Evolutionary conservation across 2,888 invertebrate genomes (phyloP).

Genomic region (Sinopyrophorus schimmeli): DNA sequence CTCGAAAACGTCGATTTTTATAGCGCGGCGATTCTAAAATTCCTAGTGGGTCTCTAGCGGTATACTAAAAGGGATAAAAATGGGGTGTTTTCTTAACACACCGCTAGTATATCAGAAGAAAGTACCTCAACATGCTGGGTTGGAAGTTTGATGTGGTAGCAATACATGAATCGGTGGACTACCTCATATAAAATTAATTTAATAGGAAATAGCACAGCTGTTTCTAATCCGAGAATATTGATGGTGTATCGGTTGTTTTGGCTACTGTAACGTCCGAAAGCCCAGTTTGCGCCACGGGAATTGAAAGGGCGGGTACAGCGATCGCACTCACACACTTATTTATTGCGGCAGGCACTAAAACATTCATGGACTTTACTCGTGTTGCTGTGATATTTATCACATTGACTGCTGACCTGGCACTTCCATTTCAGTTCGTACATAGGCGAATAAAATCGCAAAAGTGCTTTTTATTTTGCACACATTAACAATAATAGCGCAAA

Average conservation of each 20-base stretch:
- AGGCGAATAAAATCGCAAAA: conserved; percentile 11
- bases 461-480: too few species aligned
- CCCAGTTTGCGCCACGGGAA: conserved; percentile 32
- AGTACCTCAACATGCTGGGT: conserved; percentile 16
- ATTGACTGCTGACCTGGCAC: conserved; percentile 27
- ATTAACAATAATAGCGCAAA: too few species aligned
- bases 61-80: too few species aligned
- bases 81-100: too few species aligned
- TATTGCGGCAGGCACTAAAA: conserved; percentile 33
- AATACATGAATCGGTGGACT: conserved; percentile 27
- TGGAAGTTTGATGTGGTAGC: conserved; percentile 22
- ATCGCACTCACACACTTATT: conserved; percentile 34
- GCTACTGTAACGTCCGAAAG: conserved; percentile 27
- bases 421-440: conserved; percentile 19
- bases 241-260: conserved; percentile 35
- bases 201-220: conserved; percentile 34
- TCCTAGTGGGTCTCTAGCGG: too few species aligned
- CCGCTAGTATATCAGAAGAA: too few species aligned
- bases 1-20: too few species aligned
- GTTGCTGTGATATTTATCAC: conserved; percentile 32
- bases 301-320: conserved; percentile 33
- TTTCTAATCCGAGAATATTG: conserved; percentile 37
- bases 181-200: conserved; percentile 34
- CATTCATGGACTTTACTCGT: conserved; percentile 30
- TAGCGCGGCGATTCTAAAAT: too few species aligned